Evolutionary conservation across 2,113 vertebrate genomes (phyloP), one percentile per base, ranked within the genome.

Genomic region (Seriola dumerili): DNA sequence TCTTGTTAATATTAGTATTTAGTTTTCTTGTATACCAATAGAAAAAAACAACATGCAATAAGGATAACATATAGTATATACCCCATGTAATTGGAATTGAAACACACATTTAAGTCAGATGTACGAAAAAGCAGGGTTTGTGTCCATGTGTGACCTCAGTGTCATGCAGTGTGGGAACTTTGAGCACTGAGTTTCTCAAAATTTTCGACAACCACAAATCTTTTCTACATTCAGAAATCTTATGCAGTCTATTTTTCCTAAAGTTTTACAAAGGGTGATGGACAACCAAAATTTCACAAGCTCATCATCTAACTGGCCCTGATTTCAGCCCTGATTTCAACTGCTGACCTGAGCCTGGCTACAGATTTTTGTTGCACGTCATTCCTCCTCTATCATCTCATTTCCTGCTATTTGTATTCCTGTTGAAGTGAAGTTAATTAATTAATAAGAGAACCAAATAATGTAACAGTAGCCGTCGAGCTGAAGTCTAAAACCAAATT

Each of bases 401-500:
- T 32, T 46, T 63, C 40, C 76, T 50, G 5, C 29, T n/a, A 36
- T 44, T 17, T 21, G 29, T 23, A n/a, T 29, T 23, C 1, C 25
- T 34, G 5, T 44, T 4, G 23, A 72, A 40, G 16, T 40, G 5
- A 59, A 38, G 14, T 0, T 12, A 38, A 72, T 3, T 17, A 34
- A 25, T 3, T 17, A 34, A 25, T 6, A 14, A 38, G 19, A 5
- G 17, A 52, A 40, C 14, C 0, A 55, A 70, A 32, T 4, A 7
- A 70, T 6, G 36, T 23, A 44, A 7, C 16, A n/a, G n/a, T 25
- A 16, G 23, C 36, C 68, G 8, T 11, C 8, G 14, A 17, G 23
- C 25, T n/a, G 0, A 34, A 32, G 23, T 65, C 10, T 63, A 67
- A 38, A 81, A 58, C 25, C 14, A 81, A 54, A 44, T 62, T n/a